These are phyloP conservation scores for Zenarchopterus dispar DNA, from an alignment of 2,797 vertebrate species.

Conservation along the genomic window DNA sequence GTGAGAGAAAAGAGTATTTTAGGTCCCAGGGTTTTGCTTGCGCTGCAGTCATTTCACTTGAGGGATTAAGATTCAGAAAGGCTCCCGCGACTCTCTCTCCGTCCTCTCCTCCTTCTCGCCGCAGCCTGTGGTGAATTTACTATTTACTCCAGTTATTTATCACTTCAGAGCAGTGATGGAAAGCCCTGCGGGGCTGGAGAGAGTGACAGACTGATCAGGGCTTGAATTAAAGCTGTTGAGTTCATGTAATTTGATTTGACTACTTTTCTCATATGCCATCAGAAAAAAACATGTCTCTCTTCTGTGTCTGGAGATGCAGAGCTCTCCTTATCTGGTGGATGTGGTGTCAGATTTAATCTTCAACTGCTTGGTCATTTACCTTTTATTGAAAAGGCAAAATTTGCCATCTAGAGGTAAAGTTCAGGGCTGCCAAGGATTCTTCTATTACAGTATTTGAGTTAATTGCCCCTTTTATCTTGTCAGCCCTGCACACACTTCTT, in stretches of 20 bases:
- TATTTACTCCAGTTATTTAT: constrained; percentile 69
- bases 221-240: constrained; percentile 53
- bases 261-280: constrained; percentile 10
- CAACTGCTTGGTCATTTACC: background rate
- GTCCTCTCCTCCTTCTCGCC: constrained; percentile 16
- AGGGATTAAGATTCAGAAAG: constrained; percentile 50
- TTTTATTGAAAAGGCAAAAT: too few species aligned
- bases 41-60: constrained; percentile 50
- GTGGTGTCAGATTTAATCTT: background rate
- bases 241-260: constrained; percentile 54
- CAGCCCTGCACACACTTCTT: background rate
- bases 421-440: too few species aligned
- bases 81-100: constrained; percentile 21
- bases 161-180: constrained; percentile 47
- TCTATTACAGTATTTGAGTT: too few species aligned
- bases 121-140: constrained; percentile 54
- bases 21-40: constrained; percentile 35
- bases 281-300: background rate
- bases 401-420: too few species aligned
- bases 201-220: constrained; percentile 35
- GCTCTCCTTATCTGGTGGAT: background rate
- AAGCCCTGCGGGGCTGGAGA: constrained; percentile 31
- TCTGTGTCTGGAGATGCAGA: background rate
- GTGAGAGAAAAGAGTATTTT: constrained; percentile 30
- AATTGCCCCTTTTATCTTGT: too few species aligned